These are phyloP conservation scores for Chaetophractus vellerosus DNA, from an alignment of 2,797 vertebrate species.

Conservation along the genomic window DNA sequence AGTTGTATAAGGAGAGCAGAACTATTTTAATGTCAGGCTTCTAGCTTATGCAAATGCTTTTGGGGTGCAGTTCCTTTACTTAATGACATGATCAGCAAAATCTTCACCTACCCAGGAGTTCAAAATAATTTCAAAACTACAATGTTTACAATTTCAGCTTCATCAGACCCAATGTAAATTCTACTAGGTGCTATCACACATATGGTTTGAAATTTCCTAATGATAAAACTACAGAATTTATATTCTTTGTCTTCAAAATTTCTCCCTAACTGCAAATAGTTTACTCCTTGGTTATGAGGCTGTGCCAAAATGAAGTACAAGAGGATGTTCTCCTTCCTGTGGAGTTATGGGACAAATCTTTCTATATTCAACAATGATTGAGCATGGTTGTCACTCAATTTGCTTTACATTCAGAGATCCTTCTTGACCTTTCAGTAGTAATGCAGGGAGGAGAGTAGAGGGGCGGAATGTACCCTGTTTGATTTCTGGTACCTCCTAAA, in stretches of 20 bases:
- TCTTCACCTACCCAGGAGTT: neutral
- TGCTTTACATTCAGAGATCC: neutral
- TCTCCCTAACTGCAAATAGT: neutral
- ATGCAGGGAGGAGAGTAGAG: neutral
- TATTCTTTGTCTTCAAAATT: neutral
- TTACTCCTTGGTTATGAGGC: neutral
- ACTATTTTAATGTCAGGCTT: neutral
- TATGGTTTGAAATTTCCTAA: neutral
- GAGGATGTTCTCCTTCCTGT: neutral
- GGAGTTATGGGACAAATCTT: neutral
- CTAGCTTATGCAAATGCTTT: neutral
- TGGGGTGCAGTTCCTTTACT: neutral
- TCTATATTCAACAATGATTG: neutral
- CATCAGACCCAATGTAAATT: neutral
- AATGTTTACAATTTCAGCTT: neutral
- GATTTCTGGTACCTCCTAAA: no score
- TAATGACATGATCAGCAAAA: neutral
- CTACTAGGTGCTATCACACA: neutral
- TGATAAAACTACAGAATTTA: neutral
- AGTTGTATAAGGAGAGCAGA: neutral
- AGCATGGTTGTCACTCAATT: neutral
- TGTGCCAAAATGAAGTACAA: constrained; percentile 18
- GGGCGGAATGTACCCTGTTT: neutral
- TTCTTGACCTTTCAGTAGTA: neutral
- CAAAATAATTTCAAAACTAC: neutral